Evolutionary conservation across 2,888 invertebrate species (phyloP), one percentile per base, ranked within the genome.

Genomic region (Camponotus fellah): DNA sequence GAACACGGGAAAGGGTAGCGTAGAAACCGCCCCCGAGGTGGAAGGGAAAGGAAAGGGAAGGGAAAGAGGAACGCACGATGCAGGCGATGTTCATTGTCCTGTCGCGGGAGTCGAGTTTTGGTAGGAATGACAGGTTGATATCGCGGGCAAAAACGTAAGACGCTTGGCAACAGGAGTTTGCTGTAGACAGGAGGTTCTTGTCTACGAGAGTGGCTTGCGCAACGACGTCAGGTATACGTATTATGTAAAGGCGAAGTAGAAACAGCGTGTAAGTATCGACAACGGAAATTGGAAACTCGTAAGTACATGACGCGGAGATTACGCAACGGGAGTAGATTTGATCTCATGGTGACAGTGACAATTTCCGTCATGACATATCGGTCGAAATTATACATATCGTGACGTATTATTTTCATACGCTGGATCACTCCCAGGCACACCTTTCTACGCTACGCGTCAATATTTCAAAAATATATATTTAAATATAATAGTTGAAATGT

Each of bases 1-100:
- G 69, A 49, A 6, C 37, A 34, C 53, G 56, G 12, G 56, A 40
- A 6, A 53, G 21, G 43, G 49, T 26, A 26, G n/a, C 34, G 46
- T 26, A 26, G 8, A 40, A 53, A 21, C 74, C 64, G 21, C n/a
- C 8, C n/a, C 8, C 8, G 66, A 74, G 81, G 80, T 85, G 65
- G 85, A 82, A 83, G 80, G 82, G 76, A 82, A 37, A 21, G 65
- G 85, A 82, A 83, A 80, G 82, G 76, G 83, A 37, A 21, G 34
- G 12, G 82, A 2, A n/a, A 17, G 40, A 79, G 65, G n/a, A 60
- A 46, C 21, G 43, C 34, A 53, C n/a, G 49, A 69, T 53, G n/a
- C n/a, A 68, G 53, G 53, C 58, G 66, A 80, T 79, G 79, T 79
- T 79, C 60, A 79, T 79, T 60, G 79, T 79, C 75, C 60, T 74